Evolutionary conservation across 37 sponge, comb jelly and placozoan species (phyloP).

Genomic region (Ephydatia muelleri): DNA sequence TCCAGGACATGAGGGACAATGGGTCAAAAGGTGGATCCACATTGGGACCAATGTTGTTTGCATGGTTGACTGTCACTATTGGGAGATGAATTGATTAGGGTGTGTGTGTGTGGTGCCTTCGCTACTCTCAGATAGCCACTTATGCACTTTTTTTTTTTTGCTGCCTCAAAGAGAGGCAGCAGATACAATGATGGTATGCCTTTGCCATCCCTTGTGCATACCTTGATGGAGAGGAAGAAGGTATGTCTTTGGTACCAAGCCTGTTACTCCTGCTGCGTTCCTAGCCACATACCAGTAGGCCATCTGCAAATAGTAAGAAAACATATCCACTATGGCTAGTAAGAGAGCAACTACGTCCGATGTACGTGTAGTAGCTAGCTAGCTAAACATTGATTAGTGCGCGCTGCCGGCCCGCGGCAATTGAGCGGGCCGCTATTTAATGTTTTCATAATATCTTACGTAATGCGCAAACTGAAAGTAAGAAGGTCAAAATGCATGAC

Average conservation of each 20-base stretch:
- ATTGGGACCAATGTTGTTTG: too few species aligned
- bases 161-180: background rate
- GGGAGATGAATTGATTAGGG: background rate
- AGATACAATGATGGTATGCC: background rate
- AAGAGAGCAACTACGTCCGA: too few species aligned
- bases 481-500: too few species aligned
- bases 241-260: slow-evolving; percentile 64
- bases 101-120: background rate
- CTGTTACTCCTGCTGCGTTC: slow-evolving; percentile 42
- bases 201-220: background rate
- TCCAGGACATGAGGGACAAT: background rate
- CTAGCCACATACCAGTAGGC: slow-evolving; percentile 74
- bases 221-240: slow-evolving; percentile 9
- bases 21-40: background rate
- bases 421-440: background rate
- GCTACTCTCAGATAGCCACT: too few species aligned
- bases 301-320: slow-evolving; percentile 32
- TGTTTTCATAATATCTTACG: background rate
- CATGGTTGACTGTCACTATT: background rate
- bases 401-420: too few species aligned
- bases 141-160: too few species aligned
- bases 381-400: too few species aligned
- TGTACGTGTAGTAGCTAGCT: too few species aligned
- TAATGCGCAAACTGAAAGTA: too few species aligned
- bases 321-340: too few species aligned